These are phyloP conservation scores for Cuculus canorus DNA, from an alignment of 2,797 vertebrate genomes.

Conservation along the genomic window DNA sequence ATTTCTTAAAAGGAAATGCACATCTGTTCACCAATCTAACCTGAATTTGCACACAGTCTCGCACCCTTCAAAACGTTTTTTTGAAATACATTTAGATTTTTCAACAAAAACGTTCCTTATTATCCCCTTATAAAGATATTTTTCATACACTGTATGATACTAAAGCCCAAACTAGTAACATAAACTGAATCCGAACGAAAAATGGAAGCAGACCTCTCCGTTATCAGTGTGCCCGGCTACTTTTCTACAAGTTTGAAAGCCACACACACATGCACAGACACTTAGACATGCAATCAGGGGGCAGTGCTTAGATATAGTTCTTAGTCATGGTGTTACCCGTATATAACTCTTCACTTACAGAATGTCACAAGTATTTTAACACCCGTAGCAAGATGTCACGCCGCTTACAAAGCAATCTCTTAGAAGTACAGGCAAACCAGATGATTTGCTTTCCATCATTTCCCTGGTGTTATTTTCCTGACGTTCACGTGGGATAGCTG, in stretches of 20 bases:
- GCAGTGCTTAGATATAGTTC: background rate
- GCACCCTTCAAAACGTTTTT: background rate
- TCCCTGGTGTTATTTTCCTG: background rate
- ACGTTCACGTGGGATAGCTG: background rate
- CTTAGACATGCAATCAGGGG: background rate
- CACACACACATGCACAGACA: background rate
- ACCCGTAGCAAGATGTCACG: background rate
- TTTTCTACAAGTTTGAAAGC: background rate
- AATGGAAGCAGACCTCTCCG: background rate
- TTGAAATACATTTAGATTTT: background rate
- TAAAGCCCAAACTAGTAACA: background rate
- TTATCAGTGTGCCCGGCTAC: background rate
- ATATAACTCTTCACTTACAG: background rate
- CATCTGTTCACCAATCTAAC: constrained; percentile 34
- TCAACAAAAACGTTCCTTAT: constrained; percentile 28
- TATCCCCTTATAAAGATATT: background rate
- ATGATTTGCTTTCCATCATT: background rate
- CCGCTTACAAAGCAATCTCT: constrained; percentile 1
- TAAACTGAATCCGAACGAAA: background rate
- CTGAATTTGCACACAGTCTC: background rate
- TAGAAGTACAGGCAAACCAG: background rate
- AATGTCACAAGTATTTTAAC: constrained; percentile 22
- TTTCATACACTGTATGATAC: background rate
- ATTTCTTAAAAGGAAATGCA: background rate
- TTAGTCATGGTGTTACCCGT: background rate